Evolutionary conservation across 1,140 invertebrate species (phyloP).

Genomic region (Scaptodrosophila lebanonensis): DNA sequence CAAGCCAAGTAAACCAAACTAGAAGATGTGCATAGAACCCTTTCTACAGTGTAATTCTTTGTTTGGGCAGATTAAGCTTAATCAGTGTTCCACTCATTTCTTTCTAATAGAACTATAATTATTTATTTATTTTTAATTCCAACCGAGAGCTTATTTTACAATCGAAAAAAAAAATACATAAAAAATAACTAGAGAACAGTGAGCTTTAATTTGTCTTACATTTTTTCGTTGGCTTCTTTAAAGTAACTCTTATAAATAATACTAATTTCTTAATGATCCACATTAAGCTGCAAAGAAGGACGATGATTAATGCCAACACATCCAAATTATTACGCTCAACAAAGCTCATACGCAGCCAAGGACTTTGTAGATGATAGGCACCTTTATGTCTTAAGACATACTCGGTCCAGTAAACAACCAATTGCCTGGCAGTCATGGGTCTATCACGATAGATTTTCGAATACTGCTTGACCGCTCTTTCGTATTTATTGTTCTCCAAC

Average conservation of each 20-base stretch:
- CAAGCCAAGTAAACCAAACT: too few relatives aligned
- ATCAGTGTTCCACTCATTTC: too few relatives aligned
- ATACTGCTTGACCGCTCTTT: constrained; percentile 23
- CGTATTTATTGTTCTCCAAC: constrained; percentile 33
- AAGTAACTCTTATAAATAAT: constrained; percentile 1
- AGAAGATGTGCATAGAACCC: too few relatives aligned
- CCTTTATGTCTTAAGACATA: constrained; percentile 78
- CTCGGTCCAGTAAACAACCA: constrained; percentile 77
- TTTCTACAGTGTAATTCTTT: too few relatives aligned
- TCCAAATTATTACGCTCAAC: constrained; percentile 59
- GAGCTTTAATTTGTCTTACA: too few relatives aligned
- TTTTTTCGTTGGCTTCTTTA: constrained; percentile 18
- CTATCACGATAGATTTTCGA: constrained; percentile 62
- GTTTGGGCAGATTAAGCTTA: too few relatives aligned
- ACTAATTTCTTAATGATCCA: constrained; percentile 6
- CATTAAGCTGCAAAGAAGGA: not conserved
- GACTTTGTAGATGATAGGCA: constrained; percentile 72
- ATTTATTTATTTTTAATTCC: too few relatives aligned
- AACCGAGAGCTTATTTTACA: too few relatives aligned
- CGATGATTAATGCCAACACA: constrained; percentile 37
- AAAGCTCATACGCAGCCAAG: constrained; percentile 46
- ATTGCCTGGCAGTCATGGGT: constrained; percentile 68
- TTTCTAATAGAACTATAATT: too few relatives aligned
- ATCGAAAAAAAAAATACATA: too few relatives aligned
- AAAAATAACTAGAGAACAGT: too few relatives aligned